Base-by-base conservation (phyloP, 2,888 invertebrate genomes). In the Acanthosoma haemorrhoidale region DNA sequence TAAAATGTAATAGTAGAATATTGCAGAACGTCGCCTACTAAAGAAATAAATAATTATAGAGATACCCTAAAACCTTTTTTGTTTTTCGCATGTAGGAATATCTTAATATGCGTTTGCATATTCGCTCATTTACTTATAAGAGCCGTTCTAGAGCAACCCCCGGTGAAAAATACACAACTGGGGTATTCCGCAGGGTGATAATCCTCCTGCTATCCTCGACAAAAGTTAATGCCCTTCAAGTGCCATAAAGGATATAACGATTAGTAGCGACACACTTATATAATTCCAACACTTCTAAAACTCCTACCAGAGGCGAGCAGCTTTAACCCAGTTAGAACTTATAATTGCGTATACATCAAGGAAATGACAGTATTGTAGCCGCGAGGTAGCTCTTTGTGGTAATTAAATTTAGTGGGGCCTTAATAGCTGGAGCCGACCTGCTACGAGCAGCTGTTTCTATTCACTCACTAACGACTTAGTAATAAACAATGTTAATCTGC, bases 291-390 rank as follows among this genome's bases (percentile, higher is more conserved):
- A 29, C 51, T 51, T n/a, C 1, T 4, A n/a, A 6, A 51, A 51
- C 25, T 29, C n/a, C 51, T 0, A 11, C 51, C 21, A 13, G 21
- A n/a, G 29, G 29, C 51, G 25, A 25, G 25, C 21, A 51, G 51
- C 51, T 51, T 51, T 51, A 51, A 18, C 32, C 60, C 32, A 32
- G 9, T 15, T 29, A 11, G 31, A 60, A 60, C 16, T 60, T 60
- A 60, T 60, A 60, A 60, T 60, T 60, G 60, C 60, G 9, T 60
- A 34, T 60, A 60, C 60, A 60, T 60, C 60, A 60, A 32, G 60
- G 60, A 60, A 36, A 60, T 60, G 60, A 60, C 60, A 60, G 60
- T 36, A n/a, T 9, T 21, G 15, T 3, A 2, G 1, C 15, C 25
- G 4, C 11, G n/a, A 6, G n/a, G 25, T 11, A 21, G n/a, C 51